Evolutionary conservation across 1,140 invertebrate species (phyloP).

Genomic region (Bactericera cockerelli): DNA sequence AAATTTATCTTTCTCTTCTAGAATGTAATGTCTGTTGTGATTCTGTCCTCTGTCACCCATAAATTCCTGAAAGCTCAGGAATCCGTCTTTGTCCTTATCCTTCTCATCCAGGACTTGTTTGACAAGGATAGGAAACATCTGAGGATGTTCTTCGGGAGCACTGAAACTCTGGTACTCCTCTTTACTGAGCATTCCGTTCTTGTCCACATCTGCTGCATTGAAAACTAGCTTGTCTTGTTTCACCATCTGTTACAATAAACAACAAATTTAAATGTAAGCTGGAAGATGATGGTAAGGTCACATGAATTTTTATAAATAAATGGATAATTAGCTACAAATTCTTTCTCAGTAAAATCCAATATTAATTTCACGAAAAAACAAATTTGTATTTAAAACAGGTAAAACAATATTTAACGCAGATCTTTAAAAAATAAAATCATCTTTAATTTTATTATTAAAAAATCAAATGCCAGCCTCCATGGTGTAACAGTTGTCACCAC

Average conservation of each 20-base stretch:
- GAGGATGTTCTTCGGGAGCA: slow-evolving; percentile 82
- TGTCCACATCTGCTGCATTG: slow-evolving; percentile 66
- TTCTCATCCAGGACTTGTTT: slow-evolving; percentile 71
- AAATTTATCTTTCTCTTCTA: slow-evolving; percentile 80
- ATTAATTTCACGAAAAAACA: too few species aligned
- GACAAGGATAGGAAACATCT: slow-evolving; percentile 72
- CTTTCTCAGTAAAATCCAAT: too few species aligned
- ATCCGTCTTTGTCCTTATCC: slow-evolving; percentile 69
- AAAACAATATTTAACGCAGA: too few species aligned
- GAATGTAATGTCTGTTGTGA: slow-evolving; percentile 64
- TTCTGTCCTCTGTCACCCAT: slow-evolving; percentile 49
- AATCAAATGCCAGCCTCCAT: too few species aligned
- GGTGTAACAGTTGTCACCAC: too few species aligned
- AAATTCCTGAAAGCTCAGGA: slow-evolving; percentile 68
- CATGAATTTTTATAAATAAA: neutral
- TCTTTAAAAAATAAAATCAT: too few species aligned
- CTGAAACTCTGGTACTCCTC: slow-evolving; percentile 79
- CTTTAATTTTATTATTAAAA: too few species aligned
- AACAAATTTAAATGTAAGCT: slow-evolving; percentile 14
- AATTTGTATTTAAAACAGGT: too few species aligned
- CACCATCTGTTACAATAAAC: slow-evolving; percentile 40
- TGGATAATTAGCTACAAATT: neutral
- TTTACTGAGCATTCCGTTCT: slow-evolving; percentile 57
- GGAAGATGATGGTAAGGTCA: neutral
- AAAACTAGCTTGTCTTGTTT: slow-evolving; percentile 77